Evolutionary conservation across 2,888 invertebrate genomes (phyloP), one percentile per base, ranked within the genome.

Genomic region (Caenorhabditis sp.): DNA sequence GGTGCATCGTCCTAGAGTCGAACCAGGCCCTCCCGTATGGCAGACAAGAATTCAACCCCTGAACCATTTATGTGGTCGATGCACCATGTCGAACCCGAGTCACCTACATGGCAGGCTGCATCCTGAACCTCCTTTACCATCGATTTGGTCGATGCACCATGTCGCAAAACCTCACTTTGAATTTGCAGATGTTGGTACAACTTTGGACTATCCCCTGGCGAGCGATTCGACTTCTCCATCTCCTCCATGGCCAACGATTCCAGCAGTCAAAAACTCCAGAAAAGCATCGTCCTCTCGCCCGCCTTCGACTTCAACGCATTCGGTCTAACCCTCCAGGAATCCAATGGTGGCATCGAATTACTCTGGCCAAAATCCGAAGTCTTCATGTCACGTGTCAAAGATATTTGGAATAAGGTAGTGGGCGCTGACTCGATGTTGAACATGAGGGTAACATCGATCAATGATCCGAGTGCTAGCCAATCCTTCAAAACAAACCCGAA

Each of bases 281-380:
- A 83, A 53, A 85, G 80, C 60, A 70, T 81, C n/a, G 86, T 85
- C 7, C 67, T 87, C 3, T 80, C 84, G 4, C 87, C 87, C 0
- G 87, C 84, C 0, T 87, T 87, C 60, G 84, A 87, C 57, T 81
- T 84, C 76, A 80, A 80, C 53, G 72, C 83, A 0, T 87, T 87
- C 31, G 87, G 86, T 25, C 65, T 87, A 36, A 78, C 70, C 57
- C 66, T 84, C 17, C 70, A 85, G 76, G 85, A 85, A 65, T 64
- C 77, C 5, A 70, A 78, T 17, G 77, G 81, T n/a, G 82, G 81
- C 14, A 63, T 87, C 26, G 77, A 82, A 58, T 53, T 87, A 58
- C 70, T 77, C 5, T 87, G 87, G 87, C 87, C 87, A 3, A 76
- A 76, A 43, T 78, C 79, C 54, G 86, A 86, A 58, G 81, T 82